phyloP scores from a whole-genome alignment of 92 coral and sea anemone species.

The Phymanthus crucifer region DNA sequence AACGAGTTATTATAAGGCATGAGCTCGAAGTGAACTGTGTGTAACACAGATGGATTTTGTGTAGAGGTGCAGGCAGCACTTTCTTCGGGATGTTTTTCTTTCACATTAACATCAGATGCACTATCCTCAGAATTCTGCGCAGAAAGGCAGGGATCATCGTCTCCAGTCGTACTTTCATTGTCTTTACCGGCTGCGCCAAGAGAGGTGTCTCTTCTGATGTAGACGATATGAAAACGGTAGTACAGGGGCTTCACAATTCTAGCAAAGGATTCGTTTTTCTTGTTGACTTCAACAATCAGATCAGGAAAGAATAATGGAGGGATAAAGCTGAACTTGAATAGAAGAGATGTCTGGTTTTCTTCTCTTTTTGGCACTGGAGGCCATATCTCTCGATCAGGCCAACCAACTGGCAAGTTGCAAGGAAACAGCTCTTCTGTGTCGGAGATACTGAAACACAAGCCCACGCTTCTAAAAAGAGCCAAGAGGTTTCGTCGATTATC shows the following conservation, averaged over 20 bases:
- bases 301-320: slow-evolving; percentile 35
- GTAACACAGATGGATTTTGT: neutral
- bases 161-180: neutral
- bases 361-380: slow-evolving; percentile 22
- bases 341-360: slow-evolving; percentile 28
- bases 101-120: too few relatives aligned
- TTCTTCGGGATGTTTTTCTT: too few relatives aligned
- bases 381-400: slow-evolving; percentile 57
- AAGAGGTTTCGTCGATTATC: slow-evolving; percentile 15
- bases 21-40: slow-evolving; percentile 37
- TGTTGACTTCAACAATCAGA: slow-evolving; percentile 38
- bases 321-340: slow-evolving; percentile 24
- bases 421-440: slow-evolving; percentile 39
- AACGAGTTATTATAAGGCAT: slow-evolving; percentile 40
- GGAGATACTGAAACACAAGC: slow-evolving; percentile 36
- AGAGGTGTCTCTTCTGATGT: slow-evolving; percentile 24
- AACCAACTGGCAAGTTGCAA: slow-evolving; percentile 45
- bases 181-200: neutral
- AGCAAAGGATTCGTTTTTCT: slow-evolving; percentile 20
- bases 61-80: too few relatives aligned
- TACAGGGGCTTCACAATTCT: slow-evolving; percentile 29
- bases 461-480: slow-evolving; percentile 24
- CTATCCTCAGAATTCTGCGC: too few relatives aligned
- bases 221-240: slow-evolving; percentile 48
- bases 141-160: neutral